phyloP scores from a whole-genome alignment of 1,140 invertebrate genomes.

The Euwallacea similis region DNA sequence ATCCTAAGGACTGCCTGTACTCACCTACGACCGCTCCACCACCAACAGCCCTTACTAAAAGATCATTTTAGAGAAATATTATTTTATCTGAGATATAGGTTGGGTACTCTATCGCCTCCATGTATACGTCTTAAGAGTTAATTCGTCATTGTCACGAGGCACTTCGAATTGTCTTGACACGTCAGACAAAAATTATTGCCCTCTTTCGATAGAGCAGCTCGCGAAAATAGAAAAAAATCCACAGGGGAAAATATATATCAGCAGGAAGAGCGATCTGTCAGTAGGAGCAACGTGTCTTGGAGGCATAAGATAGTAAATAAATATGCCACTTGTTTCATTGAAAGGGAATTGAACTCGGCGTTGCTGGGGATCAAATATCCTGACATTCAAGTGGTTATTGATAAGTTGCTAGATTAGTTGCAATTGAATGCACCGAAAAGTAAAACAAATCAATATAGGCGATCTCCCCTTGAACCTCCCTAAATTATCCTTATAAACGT shows the following conservation, averaged over 20 bases:
- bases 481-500: no score
- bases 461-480: no score
- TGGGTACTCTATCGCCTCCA: neutral
- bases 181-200: slow-evolving; percentile 36
- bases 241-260: slow-evolving; percentile 32
- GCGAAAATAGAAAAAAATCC: slow-evolving; percentile 37
- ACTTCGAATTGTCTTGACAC: slow-evolving; percentile 38
- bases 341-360: neutral
- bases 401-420: no score
- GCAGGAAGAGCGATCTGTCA: slow-evolving; percentile 21
- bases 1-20: no score
- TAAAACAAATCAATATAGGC: no score
- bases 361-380: no score
- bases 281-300: slow-evolving; percentile 19
- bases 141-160: slow-evolving; percentile 37
- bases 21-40: no score
- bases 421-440: no score
- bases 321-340: slow-evolving; percentile 19
- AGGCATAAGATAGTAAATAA: slow-evolving; percentile 16
- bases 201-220: slow-evolving; percentile 36
- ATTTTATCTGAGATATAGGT: neutral
- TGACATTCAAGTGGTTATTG: no score
- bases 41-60: no score
- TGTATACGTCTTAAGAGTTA: slow-evolving; percentile 24
- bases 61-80: neutral